These are phyloP conservation scores for Acropora tenuis DNA, from an alignment of 64 coral and sea anemone genomes.

Conservation along the genomic window DNA sequence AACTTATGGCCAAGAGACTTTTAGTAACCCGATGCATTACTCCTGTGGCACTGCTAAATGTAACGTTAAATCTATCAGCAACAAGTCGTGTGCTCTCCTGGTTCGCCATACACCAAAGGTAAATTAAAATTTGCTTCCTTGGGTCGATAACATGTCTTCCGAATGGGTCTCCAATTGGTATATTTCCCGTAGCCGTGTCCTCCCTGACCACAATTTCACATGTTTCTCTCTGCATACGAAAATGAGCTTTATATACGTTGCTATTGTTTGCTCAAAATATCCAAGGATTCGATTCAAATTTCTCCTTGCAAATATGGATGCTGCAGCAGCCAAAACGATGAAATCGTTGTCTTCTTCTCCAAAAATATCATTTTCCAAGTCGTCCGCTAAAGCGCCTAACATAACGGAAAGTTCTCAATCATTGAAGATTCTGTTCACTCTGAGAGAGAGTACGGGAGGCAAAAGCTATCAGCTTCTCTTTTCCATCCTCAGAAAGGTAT, in stretches of 20 bases:
- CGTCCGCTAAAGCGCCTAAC: conserved; percentile 3
- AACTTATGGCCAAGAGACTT: conserved; percentile 26
- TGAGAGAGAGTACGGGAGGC: no score
- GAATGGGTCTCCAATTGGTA: conserved; percentile 35
- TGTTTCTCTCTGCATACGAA: conserved; percentile 59
- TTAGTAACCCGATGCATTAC: conserved; percentile 47
- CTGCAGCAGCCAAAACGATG: background rate
- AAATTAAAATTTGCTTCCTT: conserved; percentile 60
- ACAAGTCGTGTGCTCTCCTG: conserved; percentile 33
- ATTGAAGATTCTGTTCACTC: no score
- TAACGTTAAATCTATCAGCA: conserved; percentile 68
- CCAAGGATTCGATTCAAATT: conserved; percentile 22
- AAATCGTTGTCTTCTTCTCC: background rate
- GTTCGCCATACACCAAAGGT: conserved; percentile 59
- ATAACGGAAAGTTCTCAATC: background rate
- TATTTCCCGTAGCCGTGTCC: conserved; percentile 34
- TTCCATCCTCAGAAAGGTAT: no score
- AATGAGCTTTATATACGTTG: conserved; percentile 62
- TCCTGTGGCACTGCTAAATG: conserved; percentile 56
- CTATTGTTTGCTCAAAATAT: conserved; percentile 33
- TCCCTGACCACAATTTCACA: conserved; percentile 17
- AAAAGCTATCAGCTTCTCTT: no score
- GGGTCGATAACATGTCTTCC: conserved; percentile 59
- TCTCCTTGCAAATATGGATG: conserved; percentile 22
- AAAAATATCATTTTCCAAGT: conserved; percentile 8